Base-by-base conservation (phyloP, 2,113 vertebrate species). In the Nestor notabilis region DNA sequence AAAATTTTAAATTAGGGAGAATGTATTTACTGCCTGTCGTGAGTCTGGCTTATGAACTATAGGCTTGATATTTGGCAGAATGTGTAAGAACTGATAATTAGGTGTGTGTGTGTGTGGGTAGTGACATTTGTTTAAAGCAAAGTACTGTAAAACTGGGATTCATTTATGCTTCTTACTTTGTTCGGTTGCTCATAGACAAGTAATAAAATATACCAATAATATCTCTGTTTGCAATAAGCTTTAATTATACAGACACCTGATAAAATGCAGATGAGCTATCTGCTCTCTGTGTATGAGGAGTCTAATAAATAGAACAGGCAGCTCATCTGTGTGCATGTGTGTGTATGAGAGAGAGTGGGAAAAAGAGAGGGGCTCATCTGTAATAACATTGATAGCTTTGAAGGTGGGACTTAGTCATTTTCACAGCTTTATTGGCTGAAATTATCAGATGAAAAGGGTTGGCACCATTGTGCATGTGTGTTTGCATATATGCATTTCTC, bases 91-190 rank as follows among this genome's bases (percentile, higher is more conserved):
- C 95, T 98, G 97, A 97, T 98, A 97, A 98, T 98, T 98, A 97
- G 96, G 97, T 95, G 93, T 97, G 92, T 96, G 83, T 96, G 83
- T 95, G 79, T 98, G 97, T 96, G 97, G 93, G 92, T 96, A 98
- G 96, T 98, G 97, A 96, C 96, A 98, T 98, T 98, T 97, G 95
- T 97, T 98, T 98, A 97, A 98, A 98, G 97, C 96, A 96, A 97
- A 97, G 94, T 98, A 97, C 96, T 96, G 96, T 98, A 97, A 97
- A 98, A 96, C 97, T 95, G 97, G 97, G 97, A 96, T 98, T 98
- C 97, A 98, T 98, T 98, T 97, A 96, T 97, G 95, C 92, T 83
- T 97, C 94, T 98, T 98, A 97, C 93, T 98, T 97, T 97, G 97
- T 97, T 97, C 81, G 44, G 92, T 91, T 91, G 95, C 89, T 97